phyloP scores from a whole-genome alignment of 1,140 invertebrate genomes.

The Lepidotrigona ventralis region DNA sequence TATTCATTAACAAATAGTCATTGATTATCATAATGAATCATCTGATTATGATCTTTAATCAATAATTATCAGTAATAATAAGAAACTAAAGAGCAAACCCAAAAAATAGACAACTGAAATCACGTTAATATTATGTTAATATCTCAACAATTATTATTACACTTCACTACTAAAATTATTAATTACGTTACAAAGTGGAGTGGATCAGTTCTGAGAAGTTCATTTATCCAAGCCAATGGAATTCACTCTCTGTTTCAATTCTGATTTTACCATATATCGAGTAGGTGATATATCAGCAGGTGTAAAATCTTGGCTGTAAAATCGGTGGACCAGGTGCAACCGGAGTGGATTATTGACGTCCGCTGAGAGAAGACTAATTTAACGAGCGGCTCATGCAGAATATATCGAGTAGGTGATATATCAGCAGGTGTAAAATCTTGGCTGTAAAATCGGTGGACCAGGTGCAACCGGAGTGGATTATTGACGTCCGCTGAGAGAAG shows the following conservation, averaged over 20 bases:
- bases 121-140: too few relatives aligned
- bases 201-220: too few relatives aligned
- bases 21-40: too few relatives aligned
- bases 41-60: too few relatives aligned
- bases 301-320: conserved; percentile 18
- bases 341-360: conserved; percentile 25
- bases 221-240: neutral
- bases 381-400: conserved; percentile 42
- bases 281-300: neutral
- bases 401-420: neutral
- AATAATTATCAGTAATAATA: too few relatives aligned
- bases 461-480: conserved; percentile 36
- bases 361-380: conserved; percentile 47
- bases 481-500: neutral
- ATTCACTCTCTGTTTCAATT: neutral
- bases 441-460: neutral
- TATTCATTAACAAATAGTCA: too few relatives aligned
- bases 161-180: too few relatives aligned
- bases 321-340: conserved; percentile 25
- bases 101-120: too few relatives aligned
- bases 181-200: too few relatives aligned
- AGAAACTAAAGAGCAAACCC: too few relatives aligned
- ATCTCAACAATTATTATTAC: too few relatives aligned
- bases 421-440: conserved; percentile 31
- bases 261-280: neutral